A percentile compares a stretch with the other conserved stretches of the same genome.
Evolutionary conservation across 2,888 invertebrate species (phyloP).

Genomic region (Scaptomyza polygonia): DNA sequence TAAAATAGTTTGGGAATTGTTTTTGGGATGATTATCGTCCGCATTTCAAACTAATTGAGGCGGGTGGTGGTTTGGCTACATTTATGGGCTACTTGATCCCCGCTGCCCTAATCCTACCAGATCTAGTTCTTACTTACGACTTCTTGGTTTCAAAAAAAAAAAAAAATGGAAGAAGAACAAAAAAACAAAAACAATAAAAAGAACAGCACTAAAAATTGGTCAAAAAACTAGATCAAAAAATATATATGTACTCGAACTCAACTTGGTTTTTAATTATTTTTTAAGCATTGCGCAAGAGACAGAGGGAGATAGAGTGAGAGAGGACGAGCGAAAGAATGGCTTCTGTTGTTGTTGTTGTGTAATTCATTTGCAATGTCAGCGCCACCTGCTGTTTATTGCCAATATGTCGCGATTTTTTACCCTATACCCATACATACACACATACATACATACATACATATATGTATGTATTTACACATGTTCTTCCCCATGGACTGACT

Average conservation of each 20-base stretch:
- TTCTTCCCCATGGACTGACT: constrained; percentile 48
- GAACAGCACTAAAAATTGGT: constrained; percentile 67
- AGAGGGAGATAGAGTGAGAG: neutral
- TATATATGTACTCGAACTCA: too few species aligned
- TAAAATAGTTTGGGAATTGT: constrained; percentile 32
- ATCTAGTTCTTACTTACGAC: constrained; percentile 49
- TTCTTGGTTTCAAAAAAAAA: constrained; percentile 13
- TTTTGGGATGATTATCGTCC: constrained; percentile 40
- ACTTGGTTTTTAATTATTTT: constrained; percentile 15
- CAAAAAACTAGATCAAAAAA: constrained; percentile 67
- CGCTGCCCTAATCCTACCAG: constrained; percentile 48
- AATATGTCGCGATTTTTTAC: constrained; percentile 70
- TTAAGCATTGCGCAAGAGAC: neutral
- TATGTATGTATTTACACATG: constrained; percentile 27
- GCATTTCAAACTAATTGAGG: constrained; percentile 71
- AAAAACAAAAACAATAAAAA: constrained; percentile 6
- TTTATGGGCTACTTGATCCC: constrained; percentile 42
- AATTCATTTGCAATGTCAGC: constrained; percentile 58
- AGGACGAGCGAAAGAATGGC: neutral
- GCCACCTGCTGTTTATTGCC: constrained; percentile 78
- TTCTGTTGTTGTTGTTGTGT: constrained; percentile 13
- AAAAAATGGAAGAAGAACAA: too few species aligned
- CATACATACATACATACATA: neutral
- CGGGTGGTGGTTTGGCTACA: constrained; percentile 60
- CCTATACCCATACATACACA: constrained; percentile 7